phyloP scores from a whole-genome alignment of 2,888 invertebrate genomes.

The Onchidella celtica region DNA sequence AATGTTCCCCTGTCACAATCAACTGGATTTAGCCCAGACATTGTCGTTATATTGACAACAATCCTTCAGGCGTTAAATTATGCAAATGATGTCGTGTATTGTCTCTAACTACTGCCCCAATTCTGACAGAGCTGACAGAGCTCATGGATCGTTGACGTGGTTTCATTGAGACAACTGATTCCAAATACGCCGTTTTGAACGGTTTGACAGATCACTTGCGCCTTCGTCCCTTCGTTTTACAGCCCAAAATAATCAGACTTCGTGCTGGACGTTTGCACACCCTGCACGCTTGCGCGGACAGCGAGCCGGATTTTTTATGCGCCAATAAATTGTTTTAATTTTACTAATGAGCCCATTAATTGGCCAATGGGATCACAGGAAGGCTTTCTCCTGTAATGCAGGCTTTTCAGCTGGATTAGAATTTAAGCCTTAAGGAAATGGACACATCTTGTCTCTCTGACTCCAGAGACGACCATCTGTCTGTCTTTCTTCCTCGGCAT shows the following conservation, averaged over 20 bases:
- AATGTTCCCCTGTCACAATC: too few species aligned
- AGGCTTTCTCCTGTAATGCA: not conserved
- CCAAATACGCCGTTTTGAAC: too few species aligned
- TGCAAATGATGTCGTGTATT: conserved; percentile 14
- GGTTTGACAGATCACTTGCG: too few species aligned
- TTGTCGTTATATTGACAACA: conserved; percentile 3
- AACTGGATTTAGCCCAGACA: too few species aligned
- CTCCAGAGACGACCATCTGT: too few species aligned
- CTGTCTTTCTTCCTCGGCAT: too few species aligned
- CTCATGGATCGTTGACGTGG: too few species aligned
- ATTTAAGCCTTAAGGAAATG: not conserved
- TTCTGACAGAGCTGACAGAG: too few species aligned
- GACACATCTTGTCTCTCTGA: too few species aligned
- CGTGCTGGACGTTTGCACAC: not conserved
- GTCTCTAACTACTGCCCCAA: too few species aligned
- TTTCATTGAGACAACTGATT: too few species aligned
- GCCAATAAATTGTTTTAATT: conserved; percentile 13
- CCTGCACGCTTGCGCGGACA: conserved; percentile 1
- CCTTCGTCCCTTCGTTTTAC: too few species aligned
- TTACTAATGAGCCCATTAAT: conserved; percentile 25
- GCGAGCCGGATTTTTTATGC: not conserved
- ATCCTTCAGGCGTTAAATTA: conserved; percentile 15
- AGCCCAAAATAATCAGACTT: conserved; percentile 21
- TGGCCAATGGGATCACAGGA: conserved; percentile 4
- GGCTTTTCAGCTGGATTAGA: conserved; percentile 1